Conservation (phyloP, 2,113 vertebrate species). For the Nothoprocta pentlandii region DNA sequence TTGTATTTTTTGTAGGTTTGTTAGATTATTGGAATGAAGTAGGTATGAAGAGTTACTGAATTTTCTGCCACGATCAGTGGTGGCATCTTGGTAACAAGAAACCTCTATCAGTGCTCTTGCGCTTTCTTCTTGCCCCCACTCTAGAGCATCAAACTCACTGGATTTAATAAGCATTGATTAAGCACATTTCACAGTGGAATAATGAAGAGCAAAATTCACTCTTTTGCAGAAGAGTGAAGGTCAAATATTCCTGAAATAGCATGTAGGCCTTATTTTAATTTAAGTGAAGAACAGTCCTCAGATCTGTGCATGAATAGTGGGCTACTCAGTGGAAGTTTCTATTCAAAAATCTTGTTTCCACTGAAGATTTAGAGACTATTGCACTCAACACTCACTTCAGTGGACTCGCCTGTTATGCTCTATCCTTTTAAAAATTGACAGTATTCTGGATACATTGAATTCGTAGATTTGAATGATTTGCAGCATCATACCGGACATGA, state of each 20-base stretch:
- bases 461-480: neutral
- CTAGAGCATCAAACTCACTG: neutral
- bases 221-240: neutral
- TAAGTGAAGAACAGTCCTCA: neutral
- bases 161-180: neutral
- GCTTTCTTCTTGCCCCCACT: accelerated
- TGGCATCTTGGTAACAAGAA: neutral
- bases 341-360: neutral
- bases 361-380: neutral
- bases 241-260: neutral
- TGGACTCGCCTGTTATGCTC: neutral
- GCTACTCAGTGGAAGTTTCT: neutral
- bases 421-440: neutral
- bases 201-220: neutral
- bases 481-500: neutral
- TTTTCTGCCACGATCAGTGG: neutral
- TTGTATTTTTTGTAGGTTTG: neutral
- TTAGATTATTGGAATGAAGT: neutral
- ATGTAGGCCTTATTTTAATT: neutral
- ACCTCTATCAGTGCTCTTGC: neutral
- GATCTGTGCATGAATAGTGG: neutral
- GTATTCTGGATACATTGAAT: neutral
- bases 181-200: neutral
- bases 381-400: neutral
- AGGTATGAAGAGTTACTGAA: neutral